Percentiles rank a stretch among this genome's conserved stretches.
Evolutionary conservation across 2,888 invertebrate genomes (phyloP).

Genomic region (Andrena haemorrhoa): DNA sequence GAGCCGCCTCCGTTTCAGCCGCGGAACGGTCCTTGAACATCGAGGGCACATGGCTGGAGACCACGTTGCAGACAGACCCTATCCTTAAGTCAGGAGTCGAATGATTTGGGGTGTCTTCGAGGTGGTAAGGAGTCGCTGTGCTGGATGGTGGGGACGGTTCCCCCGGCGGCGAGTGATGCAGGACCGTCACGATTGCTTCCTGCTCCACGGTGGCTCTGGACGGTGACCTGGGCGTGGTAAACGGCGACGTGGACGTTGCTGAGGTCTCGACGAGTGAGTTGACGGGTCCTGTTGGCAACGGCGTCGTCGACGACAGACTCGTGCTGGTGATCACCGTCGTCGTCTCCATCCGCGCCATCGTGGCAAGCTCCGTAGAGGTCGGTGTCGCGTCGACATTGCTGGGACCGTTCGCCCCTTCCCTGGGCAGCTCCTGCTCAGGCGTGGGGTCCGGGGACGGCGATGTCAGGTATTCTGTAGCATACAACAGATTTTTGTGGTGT

Average conservation of each 20-base stretch:
- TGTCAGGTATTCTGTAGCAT: constrained; percentile 47
- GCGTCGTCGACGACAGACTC: constrained; percentile 13
- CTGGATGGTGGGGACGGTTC: constrained; percentile 53
- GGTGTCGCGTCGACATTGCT: constrained; percentile 15
- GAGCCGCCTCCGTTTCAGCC: constrained; percentile 96
- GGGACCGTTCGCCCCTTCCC: constrained; percentile 37
- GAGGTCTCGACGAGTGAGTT: constrained; percentile 22
- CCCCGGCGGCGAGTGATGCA: constrained; percentile 47
- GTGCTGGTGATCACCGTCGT: constrained; percentile 49
- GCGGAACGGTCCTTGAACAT: constrained; percentile 85
- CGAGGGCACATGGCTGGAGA: constrained; percentile 64
- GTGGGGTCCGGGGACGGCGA: constrained; percentile 44
- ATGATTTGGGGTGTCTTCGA: constrained; percentile 29
- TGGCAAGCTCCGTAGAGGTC: constrained; percentile 14
- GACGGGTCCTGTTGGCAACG: constrained; percentile 22
- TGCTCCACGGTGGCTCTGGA: constrained; percentile 27
- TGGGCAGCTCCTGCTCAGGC: constrained; percentile 25
- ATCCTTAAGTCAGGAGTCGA: constrained; percentile 36
- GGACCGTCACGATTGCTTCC: constrained; percentile 29
- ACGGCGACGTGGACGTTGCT: constrained; percentile 28
- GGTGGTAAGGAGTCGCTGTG: constrained; percentile 53
- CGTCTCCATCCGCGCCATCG: constrained; percentile 42
- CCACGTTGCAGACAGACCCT: constrained; percentile 54
- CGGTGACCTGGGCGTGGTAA: constrained; percentile 39
- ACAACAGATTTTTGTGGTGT: neutral